Evolutionary conservation across 2,797 vertebrate genomes (phyloP).

Genomic region (Bryconaethiops microstoma): DNA sequence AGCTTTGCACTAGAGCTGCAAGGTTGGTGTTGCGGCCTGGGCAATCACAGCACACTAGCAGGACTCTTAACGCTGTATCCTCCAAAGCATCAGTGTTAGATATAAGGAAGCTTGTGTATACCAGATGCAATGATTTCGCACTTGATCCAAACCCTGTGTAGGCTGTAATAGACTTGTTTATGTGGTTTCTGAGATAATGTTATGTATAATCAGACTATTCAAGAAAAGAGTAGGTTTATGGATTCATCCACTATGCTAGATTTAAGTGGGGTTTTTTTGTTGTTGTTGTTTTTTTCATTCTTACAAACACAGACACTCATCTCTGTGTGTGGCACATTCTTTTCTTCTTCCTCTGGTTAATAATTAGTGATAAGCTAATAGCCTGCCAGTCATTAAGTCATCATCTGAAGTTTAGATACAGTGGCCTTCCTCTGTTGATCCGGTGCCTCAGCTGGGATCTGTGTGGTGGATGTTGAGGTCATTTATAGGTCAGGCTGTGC

Average conservation of each 20-base stretch:
- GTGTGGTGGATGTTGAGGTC: background rate
- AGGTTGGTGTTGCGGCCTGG: no score
- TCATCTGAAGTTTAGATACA: background rate
- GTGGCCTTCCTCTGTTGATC: background rate
- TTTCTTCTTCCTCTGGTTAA: slow-evolving; percentile 2
- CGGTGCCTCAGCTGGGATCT: background rate
- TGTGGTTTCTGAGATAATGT: no score
- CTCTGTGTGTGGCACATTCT: background rate
- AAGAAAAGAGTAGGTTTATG: no score
- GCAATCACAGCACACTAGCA: no score
- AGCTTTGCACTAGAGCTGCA: no score
- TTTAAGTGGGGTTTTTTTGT: background rate
- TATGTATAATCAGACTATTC: no score
- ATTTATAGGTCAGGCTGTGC: background rate
- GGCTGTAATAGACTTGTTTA: no score
- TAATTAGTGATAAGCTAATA: slow-evolving; percentile 9
- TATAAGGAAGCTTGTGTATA: no score
- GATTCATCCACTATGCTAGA: no score
- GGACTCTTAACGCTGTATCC: no score
- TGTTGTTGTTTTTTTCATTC: background rate
- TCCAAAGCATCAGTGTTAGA: background rate
- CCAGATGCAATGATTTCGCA: no score
- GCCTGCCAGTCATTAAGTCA: background rate
- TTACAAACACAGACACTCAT: slow-evolving; percentile 1
- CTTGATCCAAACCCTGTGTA: no score